Evolutionary conservation across 2,797 vertebrate genomes (phyloP).

Genomic region (Labroides dimidiatus): DNA sequence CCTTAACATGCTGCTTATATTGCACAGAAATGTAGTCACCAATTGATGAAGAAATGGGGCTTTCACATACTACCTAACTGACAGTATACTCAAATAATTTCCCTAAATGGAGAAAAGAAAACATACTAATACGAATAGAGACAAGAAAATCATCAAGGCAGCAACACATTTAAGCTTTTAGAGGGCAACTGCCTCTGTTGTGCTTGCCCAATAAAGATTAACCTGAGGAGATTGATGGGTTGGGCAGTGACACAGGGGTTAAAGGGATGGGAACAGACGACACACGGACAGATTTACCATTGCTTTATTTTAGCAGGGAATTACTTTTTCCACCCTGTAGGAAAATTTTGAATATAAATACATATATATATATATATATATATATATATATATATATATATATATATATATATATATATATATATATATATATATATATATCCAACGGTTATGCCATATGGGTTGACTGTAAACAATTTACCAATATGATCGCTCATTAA

Average conservation of each 20-base stretch:
- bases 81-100: not conserved
- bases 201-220: conserved; percentile 60
- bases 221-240: conserved; percentile 33
- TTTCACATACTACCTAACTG: not conserved
- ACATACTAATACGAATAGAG: not conserved
- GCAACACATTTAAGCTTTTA: conserved; percentile 32
- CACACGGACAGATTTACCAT: conserved; percentile 28
- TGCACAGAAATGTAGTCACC: too few species aligned
- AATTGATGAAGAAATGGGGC: too few species aligned
- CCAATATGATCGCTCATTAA: too few species aligned
- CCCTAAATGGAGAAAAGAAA: not conserved
- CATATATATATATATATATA: too few species aligned
- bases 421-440: conserved; percentile 1
- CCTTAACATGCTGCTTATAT: too few species aligned
- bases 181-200: conserved; percentile 17
- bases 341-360: conserved; percentile 1
- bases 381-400: too few species aligned
- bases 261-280: conserved; percentile 31
- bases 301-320: conserved; percentile 30
- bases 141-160: conserved; percentile 24
- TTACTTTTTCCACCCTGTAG: not conserved
- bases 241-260: conserved; percentile 25
- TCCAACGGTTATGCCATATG: not conserved
- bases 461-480: too few species aligned
- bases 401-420: too few species aligned